Evolutionary conservation across 1,140 invertebrate genomes (phyloP), one percentile per base, ranked within the genome.

Genomic region (Anagrus nilaparvatae): DNA sequence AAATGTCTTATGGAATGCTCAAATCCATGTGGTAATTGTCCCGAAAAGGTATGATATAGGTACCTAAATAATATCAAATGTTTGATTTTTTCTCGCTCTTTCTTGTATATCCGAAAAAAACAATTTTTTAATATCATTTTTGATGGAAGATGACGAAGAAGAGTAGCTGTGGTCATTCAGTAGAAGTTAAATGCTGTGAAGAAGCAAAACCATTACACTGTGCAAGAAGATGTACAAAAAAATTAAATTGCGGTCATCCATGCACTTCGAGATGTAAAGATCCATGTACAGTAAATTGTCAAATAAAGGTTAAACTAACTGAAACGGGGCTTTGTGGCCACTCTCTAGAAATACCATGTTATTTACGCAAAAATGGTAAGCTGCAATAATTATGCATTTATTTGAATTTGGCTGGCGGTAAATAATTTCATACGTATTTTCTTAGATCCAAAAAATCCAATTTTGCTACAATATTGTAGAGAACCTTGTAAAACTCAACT

Each of bases 311-410:
- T 3, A 14, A 25, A 16, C 6, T 37, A 13, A n/a, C 5, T 1
- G n/a, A 2, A 5, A 5, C 14, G 7, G 35, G 35, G n/a, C 16
- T 37, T 13, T 37, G 35, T 27, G 20, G 23, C 6, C 35, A 37
- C 16, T 4, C n/a, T 25, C 16, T 37, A 9, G 3, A 23, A 37
- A 18, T 37, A 5, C 35, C 35, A 2, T 37, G 35, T 36, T 23
- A 20, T 40, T 23, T 40, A 13, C 5, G 13, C 12, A 21, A 40
- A 30, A 30, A 12, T 13, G 38, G 38, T 30, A 40, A 40, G 14
- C n/a, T n/a, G n/a, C n/a, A n/a, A n/a, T n/a, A n/a, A n/a, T n/a
- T n/a, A n/a, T n/a, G n/a, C n/a, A n/a, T n/a, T n/a, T n/a, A n/a
- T n/a, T n/a, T n/a, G n/a, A n/a, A n/a, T n/a, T n/a, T n/a, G n/a